A percentile compares a stretch with the other conserved stretches of the same genome.
Conservation (phyloP, 2,113 vertebrate genomes). For the Globicephala melas region DNA sequence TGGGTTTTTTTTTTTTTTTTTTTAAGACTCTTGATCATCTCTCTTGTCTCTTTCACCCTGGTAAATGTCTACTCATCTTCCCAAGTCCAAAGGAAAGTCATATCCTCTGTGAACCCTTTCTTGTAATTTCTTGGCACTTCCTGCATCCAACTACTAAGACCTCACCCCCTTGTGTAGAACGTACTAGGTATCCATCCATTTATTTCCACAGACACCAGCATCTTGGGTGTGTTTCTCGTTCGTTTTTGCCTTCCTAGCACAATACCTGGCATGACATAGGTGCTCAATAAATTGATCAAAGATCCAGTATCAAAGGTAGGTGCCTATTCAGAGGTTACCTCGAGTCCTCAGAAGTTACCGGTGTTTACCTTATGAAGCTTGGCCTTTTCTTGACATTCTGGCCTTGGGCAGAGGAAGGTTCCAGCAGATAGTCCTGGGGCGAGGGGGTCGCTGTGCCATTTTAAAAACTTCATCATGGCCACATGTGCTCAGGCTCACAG, state of each 20-base stretch:
- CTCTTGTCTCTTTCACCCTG: not conserved
- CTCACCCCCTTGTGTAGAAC: not conserved
- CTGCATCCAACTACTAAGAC: not conserved
- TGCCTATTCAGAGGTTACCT: not conserved
- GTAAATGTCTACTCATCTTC: not conserved
- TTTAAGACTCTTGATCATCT: not conserved
- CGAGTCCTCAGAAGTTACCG: not conserved
- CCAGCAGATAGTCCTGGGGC: not conserved
- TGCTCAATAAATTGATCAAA: not conserved
- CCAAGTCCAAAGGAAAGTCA: not conserved
- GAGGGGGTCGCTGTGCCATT: not conserved
- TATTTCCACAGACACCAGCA: not conserved
- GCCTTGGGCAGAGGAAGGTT: not conserved
- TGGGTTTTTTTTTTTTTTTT: not conserved
- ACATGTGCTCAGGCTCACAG: not conserved
- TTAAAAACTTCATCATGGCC: not conserved
- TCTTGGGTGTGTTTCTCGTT: not conserved
- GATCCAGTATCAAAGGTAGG: not conserved
- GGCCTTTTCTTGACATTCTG: not conserved
- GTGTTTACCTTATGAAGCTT: not conserved
- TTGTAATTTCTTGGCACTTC: not conserved
- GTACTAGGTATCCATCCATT: not conserved
- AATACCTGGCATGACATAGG: not conserved
- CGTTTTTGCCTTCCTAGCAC: not conserved
- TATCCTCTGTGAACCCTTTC: not conserved